Evolutionary conservation across 92 coral and sea anemone species (phyloP).

Genomic region (Heliopora coerulea): DNA sequence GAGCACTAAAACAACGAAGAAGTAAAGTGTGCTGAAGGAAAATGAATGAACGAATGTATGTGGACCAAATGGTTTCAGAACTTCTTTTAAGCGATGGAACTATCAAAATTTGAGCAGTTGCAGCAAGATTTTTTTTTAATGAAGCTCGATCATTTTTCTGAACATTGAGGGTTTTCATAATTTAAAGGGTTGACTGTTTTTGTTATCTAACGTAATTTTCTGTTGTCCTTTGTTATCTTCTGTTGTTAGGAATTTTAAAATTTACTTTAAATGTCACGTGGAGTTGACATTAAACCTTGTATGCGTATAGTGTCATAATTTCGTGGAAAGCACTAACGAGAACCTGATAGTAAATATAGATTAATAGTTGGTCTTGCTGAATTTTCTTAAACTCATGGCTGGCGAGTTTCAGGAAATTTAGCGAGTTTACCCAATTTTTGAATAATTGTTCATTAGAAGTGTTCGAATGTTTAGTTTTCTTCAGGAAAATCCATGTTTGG

Average conservation of each 20-base stretch:
- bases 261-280: conserved; percentile 2
- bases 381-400: conserved; percentile 18
- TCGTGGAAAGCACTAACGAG: no score
- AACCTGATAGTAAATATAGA: no score
- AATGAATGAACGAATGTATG: not conserved
- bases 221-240: not conserved
- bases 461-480: not conserved
- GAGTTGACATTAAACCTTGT: not conserved
- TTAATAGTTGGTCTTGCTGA: not conserved
- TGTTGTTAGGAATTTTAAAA: not conserved
- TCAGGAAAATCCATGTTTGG: not conserved
- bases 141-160: not conserved
- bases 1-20: not conserved
- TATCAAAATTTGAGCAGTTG: no score
- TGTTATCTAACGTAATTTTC: no score
- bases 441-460: not conserved
- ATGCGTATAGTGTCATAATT: no score
- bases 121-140: no score
- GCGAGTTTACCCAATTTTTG: not conserved
- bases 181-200: not conserved
- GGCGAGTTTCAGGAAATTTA: conserved; percentile 30
- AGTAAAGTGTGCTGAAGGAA: not conserved
- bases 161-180: not conserved
- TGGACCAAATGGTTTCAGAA: no score
- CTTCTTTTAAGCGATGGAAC: no score